These are phyloP conservation scores for Synanthedon tipuliformis DNA, from an alignment of 2,888 invertebrate genomes.

Conservation along the genomic window DNA sequence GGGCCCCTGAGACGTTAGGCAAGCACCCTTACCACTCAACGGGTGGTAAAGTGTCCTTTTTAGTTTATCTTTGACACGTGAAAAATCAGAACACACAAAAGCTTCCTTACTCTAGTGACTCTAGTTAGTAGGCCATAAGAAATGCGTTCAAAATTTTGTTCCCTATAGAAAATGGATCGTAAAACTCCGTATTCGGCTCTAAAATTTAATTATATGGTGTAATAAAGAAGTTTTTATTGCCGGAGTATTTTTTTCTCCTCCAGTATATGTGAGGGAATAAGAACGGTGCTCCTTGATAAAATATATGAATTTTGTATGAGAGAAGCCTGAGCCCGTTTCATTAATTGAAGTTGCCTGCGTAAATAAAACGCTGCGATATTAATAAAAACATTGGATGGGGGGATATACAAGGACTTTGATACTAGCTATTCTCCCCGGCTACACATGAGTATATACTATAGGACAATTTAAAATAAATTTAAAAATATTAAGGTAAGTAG, in stretches of 20 bases:
- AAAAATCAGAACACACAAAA: neutral
- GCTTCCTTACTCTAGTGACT: neutral
- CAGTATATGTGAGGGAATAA: neutral
- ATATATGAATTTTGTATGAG: slow-evolving; percentile 6
- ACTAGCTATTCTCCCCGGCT: no score
- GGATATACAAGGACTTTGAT: no score
- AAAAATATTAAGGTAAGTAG: no score
- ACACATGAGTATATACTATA: no score
- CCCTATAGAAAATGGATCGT: slow-evolving; percentile 2
- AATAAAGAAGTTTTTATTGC: slow-evolving; percentile 8
- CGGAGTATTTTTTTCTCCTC: neutral
- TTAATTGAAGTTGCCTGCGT: no score
- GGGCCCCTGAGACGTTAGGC: no score
- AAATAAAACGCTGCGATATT: no score
- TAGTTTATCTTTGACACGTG: neutral
- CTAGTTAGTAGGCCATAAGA: neutral
- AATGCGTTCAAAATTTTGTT: neutral
- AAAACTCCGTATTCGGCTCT: slow-evolving; percentile 7
- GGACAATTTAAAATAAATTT: no score
- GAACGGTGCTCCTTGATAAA: slow-evolving; percentile 1
- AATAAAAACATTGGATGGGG: no score
- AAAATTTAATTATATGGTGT: slow-evolving; percentile 11
- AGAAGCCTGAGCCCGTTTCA: neutral
- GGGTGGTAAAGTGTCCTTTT: no score
- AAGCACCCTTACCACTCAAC: no score